Base-by-base conservation (phyloP, 1,140 invertebrate genomes). In the Nymphalis io region DNA sequence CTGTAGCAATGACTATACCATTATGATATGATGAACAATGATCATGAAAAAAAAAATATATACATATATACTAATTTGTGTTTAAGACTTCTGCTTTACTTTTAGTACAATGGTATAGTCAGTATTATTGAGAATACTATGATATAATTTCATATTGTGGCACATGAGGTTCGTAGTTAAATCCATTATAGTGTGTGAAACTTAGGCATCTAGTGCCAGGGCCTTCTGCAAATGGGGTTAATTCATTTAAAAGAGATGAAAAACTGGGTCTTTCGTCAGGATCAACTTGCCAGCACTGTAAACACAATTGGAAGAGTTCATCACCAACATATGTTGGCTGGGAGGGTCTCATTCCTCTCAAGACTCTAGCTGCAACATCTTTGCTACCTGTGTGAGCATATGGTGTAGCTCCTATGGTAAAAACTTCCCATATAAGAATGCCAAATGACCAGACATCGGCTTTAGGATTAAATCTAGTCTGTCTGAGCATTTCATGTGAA, bases 381-480 rank as follows among this genome's bases (percentile, higher is more conserved):
- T 93, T 94, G 57, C 92, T 94, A 15, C 92, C 87, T 6, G 96
- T 88, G 58, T 94, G 93, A 0, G 94, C 92, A 84, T 96, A 97
- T 0, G 95, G 96, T 8, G 96, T 97, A 0, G 94, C 96, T 42
- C 96, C 96, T 79, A 97, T 92, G n/a, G 95, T 94, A 60, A 96
- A 93, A 72, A 96, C 94, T 86, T 98, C 97, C 97, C 96, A 98
- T 40, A 97, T 85, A 10, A 97, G 81, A 64, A 96, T 94, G 3
- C 95, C 96, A 89, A 95, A 97, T 0, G 96, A 95, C 96, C 96
- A 98, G 3, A 96, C 93, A 81, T 97, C 96, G 68, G 95, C 95
- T 76, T 96, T 95, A 1, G 93, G 90, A 27, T 94, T 93, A 63
- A 93, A 95, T 42, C 93, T 93, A 27, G 94, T 93, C 74, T 94